Conservation (phyloP, 2,113 vertebrate species). For the Tupaia chinensis region DNA sequence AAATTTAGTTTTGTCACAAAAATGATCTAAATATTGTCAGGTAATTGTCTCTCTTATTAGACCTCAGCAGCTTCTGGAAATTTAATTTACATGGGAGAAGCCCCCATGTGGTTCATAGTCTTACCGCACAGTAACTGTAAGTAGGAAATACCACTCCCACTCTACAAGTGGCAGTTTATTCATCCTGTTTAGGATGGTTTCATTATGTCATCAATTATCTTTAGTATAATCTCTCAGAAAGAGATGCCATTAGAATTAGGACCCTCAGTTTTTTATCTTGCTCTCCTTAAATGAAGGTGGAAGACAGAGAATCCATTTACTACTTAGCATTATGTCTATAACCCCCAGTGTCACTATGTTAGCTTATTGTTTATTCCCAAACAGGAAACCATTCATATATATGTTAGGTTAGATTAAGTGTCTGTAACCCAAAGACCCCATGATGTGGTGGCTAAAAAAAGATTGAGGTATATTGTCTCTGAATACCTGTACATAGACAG, state of each 20-base stretch:
- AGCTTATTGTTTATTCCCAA: not conserved
- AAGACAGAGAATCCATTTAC: not conserved
- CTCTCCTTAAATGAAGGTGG: not conserved
- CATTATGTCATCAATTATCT: not conserved
- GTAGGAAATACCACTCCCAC: not conserved
- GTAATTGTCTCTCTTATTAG: not conserved
- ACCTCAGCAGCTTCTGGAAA: not conserved
- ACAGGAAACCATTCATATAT: not conserved
- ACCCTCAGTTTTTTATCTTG: not conserved
- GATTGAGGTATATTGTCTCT: not conserved
- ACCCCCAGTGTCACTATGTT: not conserved
- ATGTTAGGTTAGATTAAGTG: not conserved
- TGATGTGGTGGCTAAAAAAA: not conserved
- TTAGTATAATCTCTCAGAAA: not conserved
- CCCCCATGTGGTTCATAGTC: not conserved
- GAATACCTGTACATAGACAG: not conserved
- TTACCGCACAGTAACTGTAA: not conserved
- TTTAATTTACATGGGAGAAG: not conserved
- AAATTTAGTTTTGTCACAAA: conserved; percentile 18
- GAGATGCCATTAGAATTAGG: not conserved
- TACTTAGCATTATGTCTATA: not conserved
- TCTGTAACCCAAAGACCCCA: not conserved
- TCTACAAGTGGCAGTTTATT: not conserved
- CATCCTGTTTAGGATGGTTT: not conserved
- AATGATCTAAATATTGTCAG: not conserved